Evolutionary conservation across 2,797 vertebrate genomes (phyloP).

Genomic region (Urosaurus nigricauda): DNA sequence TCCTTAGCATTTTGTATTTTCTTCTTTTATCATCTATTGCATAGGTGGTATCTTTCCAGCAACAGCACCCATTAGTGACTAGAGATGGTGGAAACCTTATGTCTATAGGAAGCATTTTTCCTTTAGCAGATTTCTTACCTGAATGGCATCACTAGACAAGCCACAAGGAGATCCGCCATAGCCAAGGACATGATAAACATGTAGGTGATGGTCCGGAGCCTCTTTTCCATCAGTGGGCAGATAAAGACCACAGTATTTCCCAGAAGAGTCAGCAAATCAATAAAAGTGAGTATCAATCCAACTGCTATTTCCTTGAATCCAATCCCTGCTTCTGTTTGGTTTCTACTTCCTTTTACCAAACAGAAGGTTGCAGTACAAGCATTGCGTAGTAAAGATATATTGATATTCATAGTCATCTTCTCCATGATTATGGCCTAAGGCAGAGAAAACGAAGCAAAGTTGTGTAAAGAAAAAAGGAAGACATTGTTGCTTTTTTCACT

Average conservation of each 20-base stretch:
- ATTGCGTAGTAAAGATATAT: slow-evolving; percentile 64
- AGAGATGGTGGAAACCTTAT: rapidly evolving
- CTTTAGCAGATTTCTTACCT: slow-evolving; percentile 68
- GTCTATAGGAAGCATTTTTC: rapidly evolving
- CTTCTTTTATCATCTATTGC: not conserved
- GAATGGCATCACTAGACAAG: slow-evolving; percentile 80
- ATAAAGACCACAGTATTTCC: slow-evolving; percentile 76
- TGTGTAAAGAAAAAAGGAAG: not conserved
- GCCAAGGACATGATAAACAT: slow-evolving; percentile 82
- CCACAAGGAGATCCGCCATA: slow-evolving; percentile 77
- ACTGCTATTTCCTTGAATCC: slow-evolving; percentile 70
- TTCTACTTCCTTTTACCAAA: slow-evolving; percentile 50
- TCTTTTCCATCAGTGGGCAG: slow-evolving; percentile 76
- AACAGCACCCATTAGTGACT: not conserved
- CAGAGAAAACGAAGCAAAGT: not conserved
- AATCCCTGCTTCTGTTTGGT: not conserved
- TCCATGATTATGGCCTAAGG: slow-evolving; percentile 45
- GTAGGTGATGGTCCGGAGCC: slow-evolving; percentile 77
- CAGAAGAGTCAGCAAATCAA: slow-evolving; percentile 76
- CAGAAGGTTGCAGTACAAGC: slow-evolving; percentile 64
- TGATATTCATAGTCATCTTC: slow-evolving; percentile 67
- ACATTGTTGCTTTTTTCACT: not conserved
- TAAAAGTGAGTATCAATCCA: slow-evolving; percentile 71
- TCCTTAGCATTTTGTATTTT: not conserved
- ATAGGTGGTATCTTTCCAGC: not conserved